These are phyloP conservation scores for Poeciliopsis retropinna DNA, from an alignment of 2,113 vertebrate genomes.

Conservation along the genomic window DNA sequence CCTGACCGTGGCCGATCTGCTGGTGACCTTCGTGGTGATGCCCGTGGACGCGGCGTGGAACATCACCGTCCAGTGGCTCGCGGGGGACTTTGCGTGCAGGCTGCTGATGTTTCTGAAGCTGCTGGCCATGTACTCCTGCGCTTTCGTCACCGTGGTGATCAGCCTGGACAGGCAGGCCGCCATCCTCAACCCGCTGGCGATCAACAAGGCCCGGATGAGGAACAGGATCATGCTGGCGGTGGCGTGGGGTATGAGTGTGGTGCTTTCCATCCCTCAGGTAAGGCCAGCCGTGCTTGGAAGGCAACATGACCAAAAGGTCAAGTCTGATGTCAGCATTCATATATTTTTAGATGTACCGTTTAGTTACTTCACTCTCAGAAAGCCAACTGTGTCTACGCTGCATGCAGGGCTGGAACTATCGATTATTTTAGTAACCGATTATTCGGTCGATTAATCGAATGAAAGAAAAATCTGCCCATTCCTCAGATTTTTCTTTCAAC, in stretches of 20 bases:
- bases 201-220: conserved; percentile 76
- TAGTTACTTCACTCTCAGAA: background rate
- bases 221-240: conserved; percentile 81
- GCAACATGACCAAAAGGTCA: background rate
- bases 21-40: conserved; percentile 85
- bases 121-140: conserved; percentile 85
- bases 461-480: no score
- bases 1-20: conserved; percentile 80
- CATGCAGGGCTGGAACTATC: no score
- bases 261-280: conserved; percentile 87
- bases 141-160: conserved; percentile 87
- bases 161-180: conserved; percentile 84
- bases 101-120: conserved; percentile 87
- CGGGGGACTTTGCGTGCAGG: conserved; percentile 82
- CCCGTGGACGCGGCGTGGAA: conserved; percentile 85
- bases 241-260: conserved; percentile 79
- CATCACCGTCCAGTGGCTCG: conserved; percentile 86
- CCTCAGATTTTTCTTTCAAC: no score
- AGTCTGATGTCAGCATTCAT: background rate
- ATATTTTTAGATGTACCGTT: background rate
- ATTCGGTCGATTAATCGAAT: no score
- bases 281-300: conserved; percentile 9
- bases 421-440: no score
- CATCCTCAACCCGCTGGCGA: conserved; percentile 82
- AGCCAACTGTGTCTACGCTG: background rate